Conservation (phyloP, 2,797 vertebrate genomes). For the Cuculus canorus region DNA sequence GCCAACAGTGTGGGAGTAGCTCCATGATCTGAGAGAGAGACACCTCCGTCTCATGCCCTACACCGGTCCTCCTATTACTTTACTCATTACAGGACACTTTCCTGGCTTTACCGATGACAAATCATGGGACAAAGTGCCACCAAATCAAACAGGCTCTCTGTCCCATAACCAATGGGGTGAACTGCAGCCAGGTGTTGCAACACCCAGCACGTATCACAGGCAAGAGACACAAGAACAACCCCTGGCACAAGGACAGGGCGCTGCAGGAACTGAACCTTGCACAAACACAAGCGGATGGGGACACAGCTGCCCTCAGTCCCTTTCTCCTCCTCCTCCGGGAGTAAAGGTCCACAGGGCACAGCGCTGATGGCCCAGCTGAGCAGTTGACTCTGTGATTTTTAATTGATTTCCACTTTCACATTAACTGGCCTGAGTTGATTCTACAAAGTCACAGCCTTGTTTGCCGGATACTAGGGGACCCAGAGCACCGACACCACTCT, state of each 20-base stretch:
- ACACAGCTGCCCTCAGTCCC: not conserved
- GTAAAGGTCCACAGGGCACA: rapidly evolving
- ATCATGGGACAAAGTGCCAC: not conserved
- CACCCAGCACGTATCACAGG: rapidly evolving
- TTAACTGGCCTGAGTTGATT: not conserved
- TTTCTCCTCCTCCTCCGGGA: not conserved
- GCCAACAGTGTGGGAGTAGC: not conserved
- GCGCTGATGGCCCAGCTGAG: rapidly evolving
- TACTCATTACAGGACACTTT: not conserved
- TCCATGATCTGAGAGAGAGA: rapidly evolving
- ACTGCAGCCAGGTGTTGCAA: not conserved
- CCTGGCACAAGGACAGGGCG: rapidly evolving
- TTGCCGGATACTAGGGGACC: not conserved
- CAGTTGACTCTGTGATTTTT: not conserved
- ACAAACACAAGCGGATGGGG: rapidly evolving
- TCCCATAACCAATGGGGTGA: rapidly evolving
- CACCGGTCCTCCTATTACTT: rapidly evolving
- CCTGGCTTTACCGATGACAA: not conserved
- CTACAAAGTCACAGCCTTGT: not conserved
- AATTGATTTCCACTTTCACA: not conserved
- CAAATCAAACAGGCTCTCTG: not conserved
- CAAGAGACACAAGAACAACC: rapidly evolving
- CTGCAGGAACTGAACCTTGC: not conserved
- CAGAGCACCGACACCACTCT: rapidly evolving
- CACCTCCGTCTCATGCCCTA: not conserved